Conservation (phyloP, 2,888 invertebrate species). For the Trissonchulus sp. region DNA sequence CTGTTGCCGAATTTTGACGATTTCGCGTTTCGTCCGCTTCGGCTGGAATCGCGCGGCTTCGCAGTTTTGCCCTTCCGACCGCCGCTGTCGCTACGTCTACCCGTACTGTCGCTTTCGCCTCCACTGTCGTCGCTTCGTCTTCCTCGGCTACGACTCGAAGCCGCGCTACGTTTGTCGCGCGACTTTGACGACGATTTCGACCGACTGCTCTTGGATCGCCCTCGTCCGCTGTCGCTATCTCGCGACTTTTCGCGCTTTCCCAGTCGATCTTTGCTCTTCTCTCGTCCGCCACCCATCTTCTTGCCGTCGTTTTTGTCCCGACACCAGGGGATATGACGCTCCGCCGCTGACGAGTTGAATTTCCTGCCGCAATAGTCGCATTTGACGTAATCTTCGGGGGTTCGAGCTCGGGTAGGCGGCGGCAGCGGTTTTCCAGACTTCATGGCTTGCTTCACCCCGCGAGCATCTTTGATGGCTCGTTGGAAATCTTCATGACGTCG, state of each 20-base stretch:
- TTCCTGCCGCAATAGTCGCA: constrained; percentile 81
- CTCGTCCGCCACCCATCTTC: constrained; percentile 1
- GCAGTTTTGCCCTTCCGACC: not conserved
- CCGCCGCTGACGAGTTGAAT: constrained; percentile 81
- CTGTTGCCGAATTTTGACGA: too few species aligned
- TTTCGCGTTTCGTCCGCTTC: not conserved
- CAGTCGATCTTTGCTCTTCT: not conserved
- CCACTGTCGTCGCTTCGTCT: too few species aligned
- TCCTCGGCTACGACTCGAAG: not conserved
- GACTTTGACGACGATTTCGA: not conserved
- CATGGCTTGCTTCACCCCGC: constrained; percentile 62
- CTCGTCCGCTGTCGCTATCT: constrained; percentile 2
- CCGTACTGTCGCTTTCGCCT: not conserved
- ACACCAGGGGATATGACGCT: constrained; percentile 92
- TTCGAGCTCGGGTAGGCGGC: constrained; percentile 51
- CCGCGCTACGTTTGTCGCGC: not conserved
- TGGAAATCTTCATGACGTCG: constrained; percentile 90
- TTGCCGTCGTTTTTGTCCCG: constrained; percentile 62
- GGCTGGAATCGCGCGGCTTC: not conserved
- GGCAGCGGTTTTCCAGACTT: constrained; percentile 56
- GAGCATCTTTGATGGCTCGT: constrained; percentile 78
- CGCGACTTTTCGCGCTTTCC: not conserved
- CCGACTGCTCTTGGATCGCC: not conserved
- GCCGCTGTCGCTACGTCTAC: too few species aligned
- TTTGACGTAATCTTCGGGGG: constrained; percentile 59